Base-by-base conservation (phyloP, 2,113 vertebrate genomes). In the Hiodon alosoides region DNA sequence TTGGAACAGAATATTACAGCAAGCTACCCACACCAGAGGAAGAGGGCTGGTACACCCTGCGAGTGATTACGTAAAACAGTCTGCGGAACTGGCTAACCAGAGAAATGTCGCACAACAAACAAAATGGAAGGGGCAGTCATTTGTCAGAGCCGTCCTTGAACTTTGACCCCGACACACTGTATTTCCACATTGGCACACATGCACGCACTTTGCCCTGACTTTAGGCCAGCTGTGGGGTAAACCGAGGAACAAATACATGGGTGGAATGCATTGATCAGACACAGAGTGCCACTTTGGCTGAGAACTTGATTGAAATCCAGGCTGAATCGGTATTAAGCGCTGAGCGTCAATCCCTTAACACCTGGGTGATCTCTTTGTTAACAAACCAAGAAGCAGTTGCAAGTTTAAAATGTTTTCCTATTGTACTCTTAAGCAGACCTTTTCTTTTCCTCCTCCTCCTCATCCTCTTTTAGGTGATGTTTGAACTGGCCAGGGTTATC, bases 401-500 rank as follows among this genome's bases (percentile, higher is more conserved):
- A 46, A 3, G 14, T 46, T 57, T 59, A 48, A 71, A 71, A 71
- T 57, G 11, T 46, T 13, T 59, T 71, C 31, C 2, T 31, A 31
- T 31, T 31, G 31, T 31, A 1, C 31, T 31, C 31, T 31, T 31
- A 31, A 31, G 31, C 31, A 31, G n/a, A n/a, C n/a, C n/a, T 31
- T 31, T 2, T 31, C 31, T 14, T 17, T 68, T 73, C 81, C 11
- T 75, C 83, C 81, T 51, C 11, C 76, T 14, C n/a, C n/a, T n/a
- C n/a, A n/a, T n/a, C n/a, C n/a, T n/a, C n/a, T 80, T 76, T 13
- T 78, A 96, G 95, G 94, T 97, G 79, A 85, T 97, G 89, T 97
- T 97, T 90, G 95, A 97, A 90, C 91, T 97, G 51, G 89, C 83
- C 73, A 91, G 94, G 81, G 91, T 96, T 79, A 79, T 95, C 86